A percentile compares a stretch with the other conserved stretches of the same genome.
These are phyloP conservation scores for Byasa hedistus DNA, from an alignment of 2,888 invertebrate species.

Conservation along the genomic window DNA sequence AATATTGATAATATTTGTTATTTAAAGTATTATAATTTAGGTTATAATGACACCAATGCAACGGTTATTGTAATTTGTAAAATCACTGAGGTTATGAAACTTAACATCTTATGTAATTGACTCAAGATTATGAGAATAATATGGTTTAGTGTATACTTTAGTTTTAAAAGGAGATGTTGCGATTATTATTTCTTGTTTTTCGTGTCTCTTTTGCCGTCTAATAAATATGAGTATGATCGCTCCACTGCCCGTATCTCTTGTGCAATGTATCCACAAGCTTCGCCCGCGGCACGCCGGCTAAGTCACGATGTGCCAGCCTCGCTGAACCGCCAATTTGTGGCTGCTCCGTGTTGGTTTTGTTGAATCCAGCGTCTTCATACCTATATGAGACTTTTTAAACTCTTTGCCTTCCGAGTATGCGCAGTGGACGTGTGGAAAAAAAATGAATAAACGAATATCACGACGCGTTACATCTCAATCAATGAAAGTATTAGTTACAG, in stretches of 20 bases:
- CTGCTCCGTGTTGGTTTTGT: conserved; percentile 78
- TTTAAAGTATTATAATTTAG: too few relatives aligned
- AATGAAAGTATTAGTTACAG: conserved; percentile 4
- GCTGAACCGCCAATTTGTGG: conserved; percentile 77
- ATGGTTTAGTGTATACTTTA: too few relatives aligned
- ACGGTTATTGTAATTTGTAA: too few relatives aligned
- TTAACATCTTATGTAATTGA: too few relatives aligned
- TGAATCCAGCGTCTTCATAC: conserved; percentile 75
- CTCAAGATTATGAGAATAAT: too few relatives aligned
- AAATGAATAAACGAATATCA: conserved; percentile 12
- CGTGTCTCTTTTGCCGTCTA: background rate
- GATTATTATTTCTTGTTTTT: too few relatives aligned
- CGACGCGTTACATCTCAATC: conserved; percentile 11
- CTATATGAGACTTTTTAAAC: conserved; percentile 62
- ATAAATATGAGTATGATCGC: background rate
- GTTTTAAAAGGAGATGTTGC: too few relatives aligned
- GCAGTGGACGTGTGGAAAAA: conserved; percentile 18
- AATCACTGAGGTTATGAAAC: too few relatives aligned
- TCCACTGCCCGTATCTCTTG: conserved; percentile 14
- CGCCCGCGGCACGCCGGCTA: conserved; percentile 65
- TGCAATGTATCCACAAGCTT: conserved; percentile 44
- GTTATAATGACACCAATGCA: too few relatives aligned
- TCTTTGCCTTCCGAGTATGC: conserved; percentile 50
- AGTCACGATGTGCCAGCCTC: conserved; percentile 73
- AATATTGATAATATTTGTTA: too few relatives aligned